These are phyloP conservation scores for Selene dorsalis DNA, from an alignment of 2,797 vertebrate genomes.

Conservation along the genomic window DNA sequence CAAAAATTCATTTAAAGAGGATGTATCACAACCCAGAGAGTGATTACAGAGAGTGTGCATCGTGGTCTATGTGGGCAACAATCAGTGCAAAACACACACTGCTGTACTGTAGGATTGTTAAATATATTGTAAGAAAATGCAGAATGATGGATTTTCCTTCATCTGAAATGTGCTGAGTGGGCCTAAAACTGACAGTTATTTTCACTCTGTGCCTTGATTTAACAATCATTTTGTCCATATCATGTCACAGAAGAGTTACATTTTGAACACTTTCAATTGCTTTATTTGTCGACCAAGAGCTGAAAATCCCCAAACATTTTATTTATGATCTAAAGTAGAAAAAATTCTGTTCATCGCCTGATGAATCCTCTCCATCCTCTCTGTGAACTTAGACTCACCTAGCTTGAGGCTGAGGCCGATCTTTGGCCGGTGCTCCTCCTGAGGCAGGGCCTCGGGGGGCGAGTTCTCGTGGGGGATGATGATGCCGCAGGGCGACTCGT, in stretches of 20 bases:
- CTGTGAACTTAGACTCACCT: slow-evolving; percentile 76
- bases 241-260: background rate
- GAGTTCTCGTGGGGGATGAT: slow-evolving; percentile 99
- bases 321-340: background rate
- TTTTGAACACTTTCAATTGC: background rate
- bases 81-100: background rate
- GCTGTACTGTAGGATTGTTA: background rate
- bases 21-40: background rate
- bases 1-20: slow-evolving; percentile 11
- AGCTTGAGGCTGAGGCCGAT: slow-evolving; percentile 97
- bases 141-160: background rate
- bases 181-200: background rate
- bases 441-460: slow-evolving; percentile 92
- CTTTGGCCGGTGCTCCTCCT: slow-evolving; percentile 95
- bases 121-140: background rate
- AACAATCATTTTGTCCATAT: background rate
- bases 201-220: background rate
- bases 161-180: background rate
- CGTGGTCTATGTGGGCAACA: slow-evolving; percentile 7
- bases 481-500: slow-evolving; percentile 97
- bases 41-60: background rate
- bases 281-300: background rate
- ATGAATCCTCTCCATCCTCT: background rate
- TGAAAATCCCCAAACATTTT: background rate
- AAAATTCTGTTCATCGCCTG: background rate